These are phyloP conservation scores for Stenodema calcarata DNA, from an alignment of 2,888 invertebrate species.

Conservation along the genomic window DNA sequence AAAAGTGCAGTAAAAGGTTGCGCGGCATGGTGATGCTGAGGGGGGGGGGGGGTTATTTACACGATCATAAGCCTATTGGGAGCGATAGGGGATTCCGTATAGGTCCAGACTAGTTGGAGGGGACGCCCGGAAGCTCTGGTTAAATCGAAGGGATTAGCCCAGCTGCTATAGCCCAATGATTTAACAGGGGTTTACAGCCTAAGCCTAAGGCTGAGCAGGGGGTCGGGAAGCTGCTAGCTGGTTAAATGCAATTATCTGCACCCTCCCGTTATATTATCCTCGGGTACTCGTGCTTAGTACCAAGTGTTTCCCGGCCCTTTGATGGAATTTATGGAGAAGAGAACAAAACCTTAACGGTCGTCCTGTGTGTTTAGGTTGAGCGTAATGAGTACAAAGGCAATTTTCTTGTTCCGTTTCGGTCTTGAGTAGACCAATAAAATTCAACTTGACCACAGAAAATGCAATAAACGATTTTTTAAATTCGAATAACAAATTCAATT, in stretches of 20 bases:
- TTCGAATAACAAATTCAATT: too few relatives aligned
- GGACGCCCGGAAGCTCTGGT: slow-evolving; percentile 39
- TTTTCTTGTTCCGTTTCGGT: background rate
- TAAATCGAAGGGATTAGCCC: slow-evolving; percentile 48
- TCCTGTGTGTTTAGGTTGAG: slow-evolving; percentile 8
- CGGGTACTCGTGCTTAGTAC: slow-evolving; percentile 45
- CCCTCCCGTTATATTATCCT: slow-evolving; percentile 45
- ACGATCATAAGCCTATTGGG: slow-evolving; percentile 49
- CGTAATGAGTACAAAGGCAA: background rate
- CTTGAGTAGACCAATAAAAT: background rate
- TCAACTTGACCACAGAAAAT: background rate
- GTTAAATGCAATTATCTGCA: slow-evolving; percentile 52
- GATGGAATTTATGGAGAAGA: slow-evolving; percentile 38
- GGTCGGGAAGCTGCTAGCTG: slow-evolving; percentile 4
- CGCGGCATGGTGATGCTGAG: background rate
- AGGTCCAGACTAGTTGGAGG: slow-evolving; percentile 15
- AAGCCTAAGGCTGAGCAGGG: slow-evolving; percentile 12
- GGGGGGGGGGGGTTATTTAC: slow-evolving; percentile 38
- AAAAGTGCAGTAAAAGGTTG: slow-evolving; percentile 15
- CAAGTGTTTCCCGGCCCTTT: slow-evolving; percentile 44
- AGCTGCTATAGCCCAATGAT: slow-evolving; percentile 41
- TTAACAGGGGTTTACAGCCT: slow-evolving; percentile 47
- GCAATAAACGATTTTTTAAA: background rate
- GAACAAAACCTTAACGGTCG: slow-evolving; percentile 45
- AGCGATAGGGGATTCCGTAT: slow-evolving; percentile 44